A percentile compares a stretch with the other conserved stretches of the same genome.
Evolutionary conservation across 1,140 invertebrate species (phyloP).

Genomic region (Leptoteleia sp.): DNA sequence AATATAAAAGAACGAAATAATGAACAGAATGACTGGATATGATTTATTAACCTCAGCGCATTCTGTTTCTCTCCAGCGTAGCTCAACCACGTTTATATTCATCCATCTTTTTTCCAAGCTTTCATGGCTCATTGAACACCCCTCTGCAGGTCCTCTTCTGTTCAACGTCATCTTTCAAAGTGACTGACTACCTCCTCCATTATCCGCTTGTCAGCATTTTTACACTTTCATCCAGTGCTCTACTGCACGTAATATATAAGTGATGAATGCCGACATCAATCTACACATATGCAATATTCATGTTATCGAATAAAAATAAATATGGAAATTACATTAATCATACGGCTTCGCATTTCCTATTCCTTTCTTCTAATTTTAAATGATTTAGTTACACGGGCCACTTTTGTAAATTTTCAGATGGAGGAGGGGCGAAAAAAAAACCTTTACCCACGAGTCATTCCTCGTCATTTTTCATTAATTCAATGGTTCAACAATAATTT

Average conservation of each 20-base stretch:
- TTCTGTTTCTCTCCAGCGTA: slow-evolving; percentile 79
- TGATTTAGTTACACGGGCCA: background rate
- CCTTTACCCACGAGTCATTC: no score
- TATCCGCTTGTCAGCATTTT: slow-evolving; percentile 82
- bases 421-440: no score
- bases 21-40: slow-evolving; percentile 70
- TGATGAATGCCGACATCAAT: slow-evolving; percentile 64
- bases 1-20: slow-evolving; percentile 49
- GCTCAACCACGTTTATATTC: slow-evolving; percentile 80
- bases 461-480: no score
- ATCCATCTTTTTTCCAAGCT: slow-evolving; percentile 81
- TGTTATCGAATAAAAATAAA: slow-evolving; percentile 54
- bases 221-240: slow-evolving; percentile 80
- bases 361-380: slow-evolving; percentile 2
- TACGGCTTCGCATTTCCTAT: slow-evolving; percentile 3
- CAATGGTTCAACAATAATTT: no score
- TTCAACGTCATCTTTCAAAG: slow-evolving; percentile 81
- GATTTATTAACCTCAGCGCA: slow-evolving; percentile 81
- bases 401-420: no score
- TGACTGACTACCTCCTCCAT: slow-evolving; percentile 82
- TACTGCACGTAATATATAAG: slow-evolving; percentile 63
- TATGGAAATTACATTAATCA: slow-evolving; percentile 52
- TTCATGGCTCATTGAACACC: slow-evolving; percentile 78
- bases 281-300: slow-evolving; percentile 58
- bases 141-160: slow-evolving; percentile 71